These are phyloP conservation scores for Drosophila kokeensis DNA, from an alignment of 2,888 invertebrate species.

Conservation along the genomic window DNA sequence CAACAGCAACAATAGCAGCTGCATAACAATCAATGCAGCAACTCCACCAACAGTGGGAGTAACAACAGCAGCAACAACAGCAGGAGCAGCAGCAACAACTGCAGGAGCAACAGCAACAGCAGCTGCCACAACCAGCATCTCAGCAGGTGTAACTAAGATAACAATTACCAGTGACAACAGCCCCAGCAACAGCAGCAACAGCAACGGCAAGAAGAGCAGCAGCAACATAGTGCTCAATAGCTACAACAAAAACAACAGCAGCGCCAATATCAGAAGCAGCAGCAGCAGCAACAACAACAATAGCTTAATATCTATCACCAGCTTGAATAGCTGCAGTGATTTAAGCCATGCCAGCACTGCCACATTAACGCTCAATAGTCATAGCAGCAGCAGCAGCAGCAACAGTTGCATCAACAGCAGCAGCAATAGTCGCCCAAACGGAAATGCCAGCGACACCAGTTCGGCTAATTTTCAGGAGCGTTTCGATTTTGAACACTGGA, in stretches of 20 bases:
- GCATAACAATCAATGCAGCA: constrained; percentile 62
- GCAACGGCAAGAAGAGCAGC: constrained; percentile 25
- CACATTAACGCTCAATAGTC: constrained; percentile 53
- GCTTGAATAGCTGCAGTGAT: constrained; percentile 69
- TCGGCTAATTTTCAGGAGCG: constrained; percentile 84
- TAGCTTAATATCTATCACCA: constrained; percentile 71
- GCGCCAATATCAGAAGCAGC: constrained; percentile 24
- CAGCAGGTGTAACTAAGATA: constrained; percentile 67
- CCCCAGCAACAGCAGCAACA: constrained; percentile 13
- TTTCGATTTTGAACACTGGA: constrained; percentile 87
- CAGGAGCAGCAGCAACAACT: constrained; percentile 26
- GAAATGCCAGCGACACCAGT: constrained; percentile 80
- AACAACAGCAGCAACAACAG: constrained; percentile 26
- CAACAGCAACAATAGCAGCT: constrained; percentile 44
- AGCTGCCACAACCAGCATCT: constrained; percentile 42
- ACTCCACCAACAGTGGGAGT: constrained; percentile 7
- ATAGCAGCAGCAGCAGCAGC: constrained; percentile 35
- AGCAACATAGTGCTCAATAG: constrained; percentile 24
- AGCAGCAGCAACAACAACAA: constrained; percentile 43
- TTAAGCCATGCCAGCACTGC: constrained; percentile 61
- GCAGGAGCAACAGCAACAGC: constrained; percentile 21
- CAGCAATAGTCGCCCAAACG: constrained; percentile 49
- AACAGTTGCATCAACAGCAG: constrained; percentile 55
- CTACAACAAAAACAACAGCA: constrained; percentile 15
- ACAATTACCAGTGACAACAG: constrained; percentile 66